These are phyloP conservation scores for Serrognathus titanus DNA, from an alignment of 2,888 invertebrate species.

Conservation along the genomic window DNA sequence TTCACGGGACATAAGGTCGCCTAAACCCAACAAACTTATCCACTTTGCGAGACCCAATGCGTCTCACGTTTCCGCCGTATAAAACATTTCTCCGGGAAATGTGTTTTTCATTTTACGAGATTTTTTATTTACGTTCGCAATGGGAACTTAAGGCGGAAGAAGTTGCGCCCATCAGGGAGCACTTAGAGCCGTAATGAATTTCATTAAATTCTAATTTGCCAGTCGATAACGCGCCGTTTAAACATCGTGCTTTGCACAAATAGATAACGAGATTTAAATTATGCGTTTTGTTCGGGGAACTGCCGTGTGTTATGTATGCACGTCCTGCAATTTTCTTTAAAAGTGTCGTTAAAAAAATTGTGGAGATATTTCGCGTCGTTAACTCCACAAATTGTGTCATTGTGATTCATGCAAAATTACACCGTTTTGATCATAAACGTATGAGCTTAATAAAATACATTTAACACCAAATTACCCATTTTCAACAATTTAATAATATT, in stretches of 20 bases:
- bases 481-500: no score
- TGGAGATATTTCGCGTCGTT: background rate
- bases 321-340: background rate
- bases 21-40: slow-evolving; percentile 46
- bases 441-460: no score
- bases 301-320: background rate
- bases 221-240: slow-evolving; percentile 10
- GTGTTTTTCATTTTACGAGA: slow-evolving; percentile 9
- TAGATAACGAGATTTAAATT: slow-evolving; percentile 21
- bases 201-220: slow-evolving; percentile 20
- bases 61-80: slow-evolving; percentile 44
- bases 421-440: no score
- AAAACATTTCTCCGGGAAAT: slow-evolving; percentile 10
- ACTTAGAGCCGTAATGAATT: slow-evolving; percentile 13
- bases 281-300: slow-evolving; percentile 12
- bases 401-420: no score
- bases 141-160: no score
- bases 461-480: no score
- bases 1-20: slow-evolving; percentile 43
- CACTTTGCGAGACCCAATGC: slow-evolving; percentile 46
- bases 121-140: background rate
- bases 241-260: slow-evolving; percentile 17
- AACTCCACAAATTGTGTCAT: background rate
- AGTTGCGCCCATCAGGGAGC: background rate
- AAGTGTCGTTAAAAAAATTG: background rate